Conservation (phyloP, 1,140 invertebrate genomes). For the Drosophila micromelanica region DNA sequence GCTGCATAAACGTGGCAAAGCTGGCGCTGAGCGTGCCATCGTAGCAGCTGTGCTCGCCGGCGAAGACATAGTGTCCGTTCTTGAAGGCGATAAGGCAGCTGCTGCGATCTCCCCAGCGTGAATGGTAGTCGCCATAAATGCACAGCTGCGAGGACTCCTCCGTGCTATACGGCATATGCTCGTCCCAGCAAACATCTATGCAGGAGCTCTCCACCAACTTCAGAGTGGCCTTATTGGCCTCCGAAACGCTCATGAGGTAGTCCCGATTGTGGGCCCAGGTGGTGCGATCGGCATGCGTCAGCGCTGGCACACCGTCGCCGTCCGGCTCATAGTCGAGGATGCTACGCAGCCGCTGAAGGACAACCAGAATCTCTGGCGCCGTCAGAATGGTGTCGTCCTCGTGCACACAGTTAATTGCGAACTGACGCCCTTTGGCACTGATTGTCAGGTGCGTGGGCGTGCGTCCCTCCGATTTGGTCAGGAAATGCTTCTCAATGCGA, state of each 20-base stretch:
- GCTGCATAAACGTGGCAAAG: slow-evolving; percentile 70
- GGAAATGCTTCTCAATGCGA: slow-evolving; percentile 83
- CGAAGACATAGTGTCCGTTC: slow-evolving; percentile 85
- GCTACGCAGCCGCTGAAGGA: slow-evolving; percentile 86
- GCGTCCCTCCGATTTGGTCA: slow-evolving; percentile 59
- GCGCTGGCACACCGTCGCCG: slow-evolving; percentile 86
- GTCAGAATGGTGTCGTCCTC: slow-evolving; percentile 77
- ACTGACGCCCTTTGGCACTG: slow-evolving; percentile 86
- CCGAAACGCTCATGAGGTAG: slow-evolving; percentile 85
- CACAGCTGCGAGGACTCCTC: slow-evolving; percentile 77
- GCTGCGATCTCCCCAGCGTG: slow-evolving; percentile 87
- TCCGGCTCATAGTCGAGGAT: slow-evolving; percentile 77
- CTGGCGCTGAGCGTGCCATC: slow-evolving; percentile 86
- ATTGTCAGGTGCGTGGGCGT: slow-evolving; percentile 85
- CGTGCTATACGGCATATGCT: slow-evolving; percentile 81
- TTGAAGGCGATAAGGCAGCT: slow-evolving; percentile 84
- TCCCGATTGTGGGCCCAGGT: slow-evolving; percentile 87
- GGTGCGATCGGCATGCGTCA: slow-evolving; percentile 88
- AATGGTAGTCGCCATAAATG: slow-evolving; percentile 85
- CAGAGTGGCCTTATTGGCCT: slow-evolving; percentile 87
- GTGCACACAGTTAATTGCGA: slow-evolving; percentile 76
- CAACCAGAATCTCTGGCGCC: slow-evolving; percentile 83
- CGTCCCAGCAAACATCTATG: slow-evolving; percentile 88
- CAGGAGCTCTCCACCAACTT: slow-evolving; percentile 88
- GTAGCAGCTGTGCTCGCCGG: slow-evolving; percentile 85